These are phyloP conservation scores for Leptothorax acervorum DNA, from an alignment of 2,888 invertebrate genomes.

Conservation along the genomic window DNA sequence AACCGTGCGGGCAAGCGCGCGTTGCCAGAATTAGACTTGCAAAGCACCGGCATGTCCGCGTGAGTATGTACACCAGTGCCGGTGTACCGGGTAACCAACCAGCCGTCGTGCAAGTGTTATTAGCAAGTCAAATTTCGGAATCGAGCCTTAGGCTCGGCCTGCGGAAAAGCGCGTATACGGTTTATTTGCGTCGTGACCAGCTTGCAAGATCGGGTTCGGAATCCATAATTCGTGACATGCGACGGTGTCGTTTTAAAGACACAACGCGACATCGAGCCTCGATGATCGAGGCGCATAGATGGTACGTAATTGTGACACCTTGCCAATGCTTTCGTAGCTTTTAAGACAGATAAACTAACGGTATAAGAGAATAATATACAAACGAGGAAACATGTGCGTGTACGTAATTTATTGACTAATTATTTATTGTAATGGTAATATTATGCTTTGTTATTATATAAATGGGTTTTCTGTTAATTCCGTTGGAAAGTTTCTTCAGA, in stretches of 20 bases:
- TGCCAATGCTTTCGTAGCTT: neutral
- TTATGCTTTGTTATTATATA: neutral
- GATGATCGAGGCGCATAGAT: neutral
- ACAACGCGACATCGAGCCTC: neutral
- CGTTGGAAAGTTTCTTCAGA: neutral
- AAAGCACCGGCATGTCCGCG: conserved; percentile 69
- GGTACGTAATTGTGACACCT: neutral
- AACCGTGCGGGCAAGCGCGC: conserved; percentile 57
- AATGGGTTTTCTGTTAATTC: neutral
- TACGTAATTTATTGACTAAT: neutral
- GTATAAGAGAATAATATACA: neutral
- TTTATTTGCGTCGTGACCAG: conserved; percentile 67
- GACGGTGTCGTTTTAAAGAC: conserved; percentile 16
- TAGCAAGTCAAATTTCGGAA: conserved; percentile 76
- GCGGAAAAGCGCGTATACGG: conserved; percentile 68
- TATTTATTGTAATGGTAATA: neutral
- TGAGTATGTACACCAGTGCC: conserved; percentile 54
- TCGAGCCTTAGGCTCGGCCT: conserved; percentile 57
- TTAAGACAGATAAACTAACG: neutral
- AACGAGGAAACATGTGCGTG: neutral
- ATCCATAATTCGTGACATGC: conserved; percentile 37
- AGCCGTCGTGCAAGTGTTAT: conserved; percentile 54
- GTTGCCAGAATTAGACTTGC: conserved; percentile 74
- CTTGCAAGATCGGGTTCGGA: conserved; percentile 7
- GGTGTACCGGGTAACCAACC: conserved; percentile 52